Percentiles rank a stretch among this genome's conserved stretches.
Evolutionary conservation across 2,797 vertebrate species (phyloP).

Genomic region (Ptychobarbus kaznakovi): DNA sequence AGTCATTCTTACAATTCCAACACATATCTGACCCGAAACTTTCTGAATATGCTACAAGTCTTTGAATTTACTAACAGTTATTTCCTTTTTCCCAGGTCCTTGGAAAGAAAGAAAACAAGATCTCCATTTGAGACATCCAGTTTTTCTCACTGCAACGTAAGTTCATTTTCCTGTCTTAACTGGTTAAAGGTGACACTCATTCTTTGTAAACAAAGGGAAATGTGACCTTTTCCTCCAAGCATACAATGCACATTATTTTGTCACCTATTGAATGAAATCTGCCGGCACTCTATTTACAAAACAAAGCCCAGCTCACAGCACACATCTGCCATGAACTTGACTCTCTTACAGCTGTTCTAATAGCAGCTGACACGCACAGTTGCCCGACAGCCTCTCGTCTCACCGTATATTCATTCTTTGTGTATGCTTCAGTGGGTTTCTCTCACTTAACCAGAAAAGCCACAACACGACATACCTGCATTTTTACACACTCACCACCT

Average conservation of each 20-base stretch:
- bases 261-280: neutral
- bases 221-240: neutral
- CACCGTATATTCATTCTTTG: neutral
- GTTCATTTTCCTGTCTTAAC: neutral
- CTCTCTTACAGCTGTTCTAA: conserved; percentile 23
- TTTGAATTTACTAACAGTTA: neutral
- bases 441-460: conserved; percentile 4
- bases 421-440: neutral
- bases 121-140: conserved; percentile 1
- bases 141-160: conserved; percentile 28
- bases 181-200: neutral
- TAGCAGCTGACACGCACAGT: conserved; percentile 13
- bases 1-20: conserved; percentile 4
- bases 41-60: neutral
- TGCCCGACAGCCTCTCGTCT: conserved; percentile 18
- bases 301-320: neutral
- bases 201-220: neutral
- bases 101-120: neutral
- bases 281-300: neutral
- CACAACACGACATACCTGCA: conserved; percentile 24
- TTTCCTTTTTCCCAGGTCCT: neutral
- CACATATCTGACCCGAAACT: neutral
- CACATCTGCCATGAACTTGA: conserved; percentile 29
- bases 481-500: neutral
- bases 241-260: neutral